Conservation (phyloP, 1,140 invertebrate genomes). For the Caenorhabditis tropicalis region DNA sequence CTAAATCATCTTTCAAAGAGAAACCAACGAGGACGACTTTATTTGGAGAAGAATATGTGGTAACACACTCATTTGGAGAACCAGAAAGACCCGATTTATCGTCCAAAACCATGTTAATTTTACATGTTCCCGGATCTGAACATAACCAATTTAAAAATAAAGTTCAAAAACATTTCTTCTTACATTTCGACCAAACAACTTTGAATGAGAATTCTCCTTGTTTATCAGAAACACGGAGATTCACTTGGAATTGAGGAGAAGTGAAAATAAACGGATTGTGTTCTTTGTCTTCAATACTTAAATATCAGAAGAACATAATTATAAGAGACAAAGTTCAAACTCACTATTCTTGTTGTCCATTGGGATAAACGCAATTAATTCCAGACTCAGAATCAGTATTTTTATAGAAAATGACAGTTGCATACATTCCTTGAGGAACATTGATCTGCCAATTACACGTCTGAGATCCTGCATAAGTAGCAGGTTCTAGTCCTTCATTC, state of each 20-base stretch:
- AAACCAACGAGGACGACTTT: background rate
- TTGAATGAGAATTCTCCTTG: constrained; percentile 31
- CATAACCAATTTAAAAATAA: background rate
- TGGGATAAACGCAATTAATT: background rate
- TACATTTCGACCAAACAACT: constrained; percentile 26
- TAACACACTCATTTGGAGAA: background rate
- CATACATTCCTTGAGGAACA: background rate
- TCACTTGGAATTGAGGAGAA: background rate
- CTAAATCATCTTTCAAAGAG: background rate
- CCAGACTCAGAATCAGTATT: background rate
- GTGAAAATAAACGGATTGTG: constrained; percentile 1
- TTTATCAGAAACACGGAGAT: background rate
- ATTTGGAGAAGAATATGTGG: background rate
- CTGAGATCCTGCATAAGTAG: background rate
- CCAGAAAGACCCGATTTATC: background rate
- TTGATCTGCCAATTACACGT: constrained; percentile 13
- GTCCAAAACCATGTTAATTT: background rate
- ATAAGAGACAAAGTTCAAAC: background rate
- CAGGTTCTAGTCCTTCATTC: background rate
- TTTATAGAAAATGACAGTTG: constrained; percentile 8
- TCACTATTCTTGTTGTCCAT: background rate
- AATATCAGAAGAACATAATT: background rate
- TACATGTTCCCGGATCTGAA: background rate
- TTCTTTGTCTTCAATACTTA: background rate
- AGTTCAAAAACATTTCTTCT: background rate